Evolutionary conservation across 2,113 vertebrate genomes (phyloP).

Genomic region (Amphilophus citrinellus): DNA sequence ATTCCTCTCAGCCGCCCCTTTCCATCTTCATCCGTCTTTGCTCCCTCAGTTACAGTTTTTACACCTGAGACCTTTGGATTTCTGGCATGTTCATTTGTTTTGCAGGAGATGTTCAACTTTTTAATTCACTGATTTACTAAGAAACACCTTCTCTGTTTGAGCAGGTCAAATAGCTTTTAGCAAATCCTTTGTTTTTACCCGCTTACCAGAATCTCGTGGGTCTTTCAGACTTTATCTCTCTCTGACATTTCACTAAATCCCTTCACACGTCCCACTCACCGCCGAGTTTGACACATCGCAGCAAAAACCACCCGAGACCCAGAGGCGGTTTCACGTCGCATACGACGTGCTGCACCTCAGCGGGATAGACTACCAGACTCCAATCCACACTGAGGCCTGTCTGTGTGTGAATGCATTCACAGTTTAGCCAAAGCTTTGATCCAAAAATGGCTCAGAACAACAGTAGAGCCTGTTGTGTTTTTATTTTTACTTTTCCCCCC

Average conservation of each 20-base stretch:
- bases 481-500: background rate
- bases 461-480: background rate
- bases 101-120: background rate
- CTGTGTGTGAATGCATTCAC: background rate
- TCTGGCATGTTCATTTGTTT: background rate
- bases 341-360: constrained; percentile 3
- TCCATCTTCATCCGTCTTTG: constrained; percentile 17
- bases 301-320: constrained; percentile 3
- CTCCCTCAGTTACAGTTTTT: constrained; percentile 10
- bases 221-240: background rate
- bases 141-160: background rate
- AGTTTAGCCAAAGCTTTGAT: constrained; percentile 14
- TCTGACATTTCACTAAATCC: background rate
- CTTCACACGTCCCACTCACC: background rate
- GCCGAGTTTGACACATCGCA: constrained; percentile 19
- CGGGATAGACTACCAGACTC: background rate
- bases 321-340: constrained; percentile 2
- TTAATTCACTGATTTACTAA: background rate
- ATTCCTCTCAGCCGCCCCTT: constrained; percentile 17
- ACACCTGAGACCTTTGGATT: constrained; percentile 7
- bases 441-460: background rate
- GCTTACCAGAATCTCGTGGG: background rate
- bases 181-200: background rate
- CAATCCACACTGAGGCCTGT: constrained; percentile 1
- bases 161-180: background rate